Evolutionary conservation across 2,797 vertebrate species (phyloP).

Genomic region (Trachurus trachurus): DNA sequence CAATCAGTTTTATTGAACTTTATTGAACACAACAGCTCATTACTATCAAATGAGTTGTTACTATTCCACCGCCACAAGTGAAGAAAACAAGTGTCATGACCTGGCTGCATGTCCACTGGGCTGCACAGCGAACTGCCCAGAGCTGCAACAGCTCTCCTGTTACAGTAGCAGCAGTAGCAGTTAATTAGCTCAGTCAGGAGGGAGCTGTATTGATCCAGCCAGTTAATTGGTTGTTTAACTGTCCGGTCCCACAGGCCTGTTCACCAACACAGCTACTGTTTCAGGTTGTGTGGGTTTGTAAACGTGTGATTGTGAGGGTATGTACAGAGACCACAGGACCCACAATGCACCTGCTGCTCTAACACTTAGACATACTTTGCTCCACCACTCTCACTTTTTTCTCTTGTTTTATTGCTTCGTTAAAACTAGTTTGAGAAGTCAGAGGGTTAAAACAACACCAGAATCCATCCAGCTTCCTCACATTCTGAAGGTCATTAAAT

Average conservation of each 20-base stretch:
- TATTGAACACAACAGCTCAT: too few relatives aligned
- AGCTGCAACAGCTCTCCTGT: conserved; percentile 59
- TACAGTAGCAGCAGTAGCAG: conserved; percentile 67
- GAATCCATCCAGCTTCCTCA: neutral
- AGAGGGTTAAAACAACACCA: neutral
- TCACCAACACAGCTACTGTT: conserved; percentile 67
- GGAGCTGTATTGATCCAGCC: conserved; percentile 72
- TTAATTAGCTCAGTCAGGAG: conserved; percentile 73
- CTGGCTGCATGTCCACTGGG: neutral
- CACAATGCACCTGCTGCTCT: conserved; percentile 27
- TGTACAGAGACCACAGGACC: conserved; percentile 49
- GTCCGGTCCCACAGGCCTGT: conserved; percentile 69
- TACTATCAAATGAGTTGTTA: too few relatives aligned
- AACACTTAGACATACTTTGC: conserved; percentile 1
- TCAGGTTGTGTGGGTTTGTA: conserved; percentile 48
- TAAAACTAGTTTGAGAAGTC: neutral
- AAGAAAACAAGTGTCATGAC: too few relatives aligned
- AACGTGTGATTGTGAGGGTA: conserved; percentile 17
- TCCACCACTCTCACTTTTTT: neutral
- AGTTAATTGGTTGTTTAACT: conserved; percentile 76
- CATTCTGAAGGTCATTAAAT: neutral
- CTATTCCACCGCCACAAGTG: neutral
- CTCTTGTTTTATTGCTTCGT: neutral
- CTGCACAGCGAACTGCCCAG: conserved; percentile 47
- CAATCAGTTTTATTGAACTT: too few relatives aligned